Conservation (phyloP, 2,888 invertebrate genomes). For the Danaus chrysippus region DNA sequence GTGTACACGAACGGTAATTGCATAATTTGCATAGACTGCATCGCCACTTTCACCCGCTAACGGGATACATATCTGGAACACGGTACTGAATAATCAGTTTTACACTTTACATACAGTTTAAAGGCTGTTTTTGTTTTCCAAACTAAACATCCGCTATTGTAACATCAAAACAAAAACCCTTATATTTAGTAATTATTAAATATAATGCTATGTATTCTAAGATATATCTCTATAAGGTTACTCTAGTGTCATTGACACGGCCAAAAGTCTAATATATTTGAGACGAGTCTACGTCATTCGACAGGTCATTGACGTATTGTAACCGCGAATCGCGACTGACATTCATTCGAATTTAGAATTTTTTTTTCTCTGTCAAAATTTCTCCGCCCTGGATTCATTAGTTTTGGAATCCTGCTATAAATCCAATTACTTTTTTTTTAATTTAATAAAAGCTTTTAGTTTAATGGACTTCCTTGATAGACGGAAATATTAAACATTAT, state of each 20-base stretch:
- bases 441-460: too few species aligned
- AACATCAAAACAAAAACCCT: background rate
- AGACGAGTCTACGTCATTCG: constrained; percentile 12
- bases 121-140: constrained; percentile 13
- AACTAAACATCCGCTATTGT: background rate
- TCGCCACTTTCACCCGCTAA: constrained; percentile 70
- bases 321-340: constrained; percentile 20
- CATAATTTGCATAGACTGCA: constrained; percentile 76
- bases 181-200: background rate
- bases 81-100: constrained; percentile 32
- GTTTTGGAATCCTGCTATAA: background rate
- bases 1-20: constrained; percentile 51
- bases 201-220: constrained; percentile 8
- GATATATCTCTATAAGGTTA: background rate
- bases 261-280: constrained; percentile 24
- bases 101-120: constrained; percentile 16
- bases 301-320: constrained; percentile 28
- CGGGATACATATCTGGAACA: constrained; percentile 69
- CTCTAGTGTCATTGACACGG: constrained; percentile 23
- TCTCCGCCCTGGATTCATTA: constrained; percentile 28
- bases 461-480: too few species aligned
- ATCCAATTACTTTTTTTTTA: constrained; percentile 1
- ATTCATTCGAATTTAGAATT: constrained; percentile 29
- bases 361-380: constrained; percentile 20
- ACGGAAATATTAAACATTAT: too few species aligned